Conservation (phyloP, 2,797 vertebrate species). For the Channallabes apus region DNA sequence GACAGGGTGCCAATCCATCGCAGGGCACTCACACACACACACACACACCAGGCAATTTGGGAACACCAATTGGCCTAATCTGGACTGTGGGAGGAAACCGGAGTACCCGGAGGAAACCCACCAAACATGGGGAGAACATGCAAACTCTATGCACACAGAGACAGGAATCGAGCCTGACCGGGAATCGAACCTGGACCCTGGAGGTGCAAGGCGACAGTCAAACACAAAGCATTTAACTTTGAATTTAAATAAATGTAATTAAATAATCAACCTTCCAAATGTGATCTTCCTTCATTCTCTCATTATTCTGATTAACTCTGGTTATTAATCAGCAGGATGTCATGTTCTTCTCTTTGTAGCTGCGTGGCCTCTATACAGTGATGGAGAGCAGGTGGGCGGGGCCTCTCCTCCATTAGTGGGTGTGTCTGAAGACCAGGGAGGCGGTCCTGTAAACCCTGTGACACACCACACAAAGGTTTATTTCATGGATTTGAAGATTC, state of each 20-base stretch:
- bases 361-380: background rate
- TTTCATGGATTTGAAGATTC: background rate
- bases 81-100: no score
- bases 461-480: constrained; percentile 25
- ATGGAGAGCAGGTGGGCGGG: constrained; percentile 1
- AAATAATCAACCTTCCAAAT: background rate
- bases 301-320: background rate
- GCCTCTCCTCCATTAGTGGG: background rate
- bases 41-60: no score
- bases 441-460: background rate
- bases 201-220: no score
- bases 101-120: no score
- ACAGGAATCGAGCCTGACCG: no score
- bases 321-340: background rate
- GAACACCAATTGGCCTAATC: no score
- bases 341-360: constrained; percentile 11
- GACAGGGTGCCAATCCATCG: no score
- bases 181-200: no score
- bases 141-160: no score
- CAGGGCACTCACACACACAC: no score
- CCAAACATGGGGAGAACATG: no score
- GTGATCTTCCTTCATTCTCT: background rate
- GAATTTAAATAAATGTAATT: background rate
- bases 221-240: background rate
- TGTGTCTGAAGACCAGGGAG: constrained; percentile 2